Base-by-base conservation (phyloP, 2,888 invertebrate genomes). In the Drosophila mimetica region DNA sequence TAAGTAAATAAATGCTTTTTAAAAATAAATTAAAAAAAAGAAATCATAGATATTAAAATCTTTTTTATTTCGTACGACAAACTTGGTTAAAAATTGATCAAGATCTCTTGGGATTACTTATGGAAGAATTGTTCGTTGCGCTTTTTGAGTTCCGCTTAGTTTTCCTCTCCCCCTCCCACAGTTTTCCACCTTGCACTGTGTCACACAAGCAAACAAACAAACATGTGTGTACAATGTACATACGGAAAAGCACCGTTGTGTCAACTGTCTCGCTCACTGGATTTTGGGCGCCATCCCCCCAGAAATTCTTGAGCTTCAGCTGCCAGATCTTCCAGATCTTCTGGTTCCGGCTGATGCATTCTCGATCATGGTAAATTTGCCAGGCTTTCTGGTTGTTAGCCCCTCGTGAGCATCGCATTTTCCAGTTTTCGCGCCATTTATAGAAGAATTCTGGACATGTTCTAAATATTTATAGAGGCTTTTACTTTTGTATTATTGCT, bases 111-210 rank as follows among this genome's bases (percentile, higher is more conserved):
- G 18, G 28, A 39, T 53, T 28, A 4, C 28, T 7, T 4, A 4
- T 5, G 14, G 28, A 36, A 18, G 20, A 28, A 36, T 52, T 18
- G 28, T 18, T 57, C 4, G 20, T 39, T 25, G 28, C 39, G 6
- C 55, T 54, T 20, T 54, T 69, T 71, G 57, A 59, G 64, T 78
- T 78, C 82, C 70, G 71, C 84, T 69, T 69, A 77, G 55, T 71
- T 82, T 64, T 25, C 32, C 8, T 4, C n/a, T 1, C 41, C 42
- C 39, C 60, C 46, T 55, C n/a, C 37, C 36, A 22, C 16, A 25
- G 7, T 25, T 25, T 25, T 25, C 25, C 61, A 46, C 32, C 32
- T n/a, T 16, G 14, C 16, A 46, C 36, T 51, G 67, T 52, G 70
- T 53, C 39, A 59, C 5, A 28, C 4, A 50, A 36, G 11, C 28